These are phyloP conservation scores for Picus viridis DNA, from an alignment of 2,797 vertebrate species.

Conservation along the genomic window DNA sequence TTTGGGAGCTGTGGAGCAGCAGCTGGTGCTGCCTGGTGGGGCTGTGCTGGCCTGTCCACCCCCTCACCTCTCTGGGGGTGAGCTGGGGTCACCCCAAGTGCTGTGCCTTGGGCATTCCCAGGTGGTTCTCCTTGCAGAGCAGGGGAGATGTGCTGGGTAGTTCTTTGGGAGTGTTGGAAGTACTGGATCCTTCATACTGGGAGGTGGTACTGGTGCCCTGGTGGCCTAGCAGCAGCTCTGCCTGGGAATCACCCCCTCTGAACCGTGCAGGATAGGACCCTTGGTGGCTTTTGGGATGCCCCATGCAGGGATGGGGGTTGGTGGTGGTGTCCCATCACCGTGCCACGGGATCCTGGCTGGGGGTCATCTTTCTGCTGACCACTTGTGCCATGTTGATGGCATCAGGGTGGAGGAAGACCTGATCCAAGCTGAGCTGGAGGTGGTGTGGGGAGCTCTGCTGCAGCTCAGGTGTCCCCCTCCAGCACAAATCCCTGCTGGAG, in stretches of 20 bases:
- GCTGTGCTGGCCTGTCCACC: neutral
- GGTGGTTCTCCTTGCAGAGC: fast-evolving
- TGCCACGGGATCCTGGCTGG: neutral
- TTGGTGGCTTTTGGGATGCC: neutral
- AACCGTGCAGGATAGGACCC: too few relatives aligned
- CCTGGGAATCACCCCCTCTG: neutral
- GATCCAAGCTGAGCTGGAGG: neutral
- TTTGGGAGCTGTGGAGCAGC: neutral
- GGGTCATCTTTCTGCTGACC: neutral
- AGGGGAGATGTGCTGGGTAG: neutral
- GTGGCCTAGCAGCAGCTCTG: neutral
- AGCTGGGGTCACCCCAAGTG: neutral
- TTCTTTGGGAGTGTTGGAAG: fast-evolving
- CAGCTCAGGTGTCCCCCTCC: neutral
- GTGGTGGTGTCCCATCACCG: fast-evolving
- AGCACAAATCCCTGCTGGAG: fast-evolving
- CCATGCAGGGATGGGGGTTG: fast-evolving
- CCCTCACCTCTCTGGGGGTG: too few relatives aligned
- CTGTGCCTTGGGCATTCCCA: fast-evolving
- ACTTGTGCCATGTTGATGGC: fast-evolving
- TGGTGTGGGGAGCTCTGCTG: neutral
- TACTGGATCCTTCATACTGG: neutral
- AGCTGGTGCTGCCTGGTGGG: neutral
- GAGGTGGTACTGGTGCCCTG: neutral
- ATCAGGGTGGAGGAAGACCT: neutral